Evolutionary conservation across 2,113 vertebrate genomes (phyloP), one percentile per base, ranked within the genome.

Genomic region (Bungarus multicinctus): DNA sequence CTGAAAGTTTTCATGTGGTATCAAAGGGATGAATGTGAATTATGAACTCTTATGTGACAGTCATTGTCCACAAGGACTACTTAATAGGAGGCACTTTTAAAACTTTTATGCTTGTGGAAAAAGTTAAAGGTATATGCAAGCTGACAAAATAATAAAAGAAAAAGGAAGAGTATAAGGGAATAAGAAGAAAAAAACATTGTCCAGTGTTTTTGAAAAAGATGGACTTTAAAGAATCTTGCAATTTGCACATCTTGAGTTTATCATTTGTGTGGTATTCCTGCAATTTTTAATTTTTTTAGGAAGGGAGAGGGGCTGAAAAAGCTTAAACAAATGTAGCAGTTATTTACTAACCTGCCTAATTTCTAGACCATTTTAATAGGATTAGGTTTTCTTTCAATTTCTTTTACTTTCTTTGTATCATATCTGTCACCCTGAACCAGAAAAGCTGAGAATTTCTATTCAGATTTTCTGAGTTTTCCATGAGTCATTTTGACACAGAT

Each of bases 241-340:
- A 98, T 99, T 99, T 99, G 99, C 99, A 99, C 99, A 99, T 99
- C 97, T 98, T 98, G 98, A 97, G 98, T 98, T 98, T 98, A 97
- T 98, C 97, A 97, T 97, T 97, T 98, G 97, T 98, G 97, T 98
- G 97, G 97, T 98, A 98, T 98, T 98, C 97, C 97, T 98, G 97
- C 98, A 98, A 97, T 98, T 98, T 97, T 98, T 97, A 98, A 98
- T 97, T 96, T 98, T 98, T 98, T 97, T 97, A 97, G 98, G 95
- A 96, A 95, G 94, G 96, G 95, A 96, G 97, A 96, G 96, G 97
- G 94, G 94, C 97, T 97, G 97, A 98, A 98, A 96, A 96, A 97
- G 96, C 96, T 95, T 98, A 98, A 97, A 97, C 98, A 98, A 97
- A 99, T 99, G 98, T 99, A 99, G 98, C 98, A 98, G 98, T 98